These are phyloP conservation scores for Tachysurus fulvidraco DNA, from an alignment of 2,113 vertebrate species.

Conservation along the genomic window DNA sequence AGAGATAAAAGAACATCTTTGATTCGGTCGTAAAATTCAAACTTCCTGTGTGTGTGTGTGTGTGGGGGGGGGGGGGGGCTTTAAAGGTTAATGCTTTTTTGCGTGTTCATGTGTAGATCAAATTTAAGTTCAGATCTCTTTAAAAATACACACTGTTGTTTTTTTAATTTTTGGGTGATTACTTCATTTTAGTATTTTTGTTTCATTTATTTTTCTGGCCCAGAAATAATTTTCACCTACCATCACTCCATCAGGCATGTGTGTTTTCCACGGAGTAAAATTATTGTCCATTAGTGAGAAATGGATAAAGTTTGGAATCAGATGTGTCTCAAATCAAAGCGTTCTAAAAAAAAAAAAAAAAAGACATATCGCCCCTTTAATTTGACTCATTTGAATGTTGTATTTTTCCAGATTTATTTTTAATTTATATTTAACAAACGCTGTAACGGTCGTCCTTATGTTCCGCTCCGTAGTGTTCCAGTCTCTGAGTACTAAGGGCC, in stretches of 20 bases:
- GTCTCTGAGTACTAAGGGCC: conserved; percentile 68
- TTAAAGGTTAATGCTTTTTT: neutral
- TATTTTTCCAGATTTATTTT: neutral
- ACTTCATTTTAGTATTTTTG: neutral
- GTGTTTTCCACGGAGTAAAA: neutral
- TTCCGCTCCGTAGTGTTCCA: conserved; percentile 66
- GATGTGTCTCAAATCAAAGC: neutral
- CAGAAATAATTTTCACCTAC: neutral
- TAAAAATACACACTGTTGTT: neutral
- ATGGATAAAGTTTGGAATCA: neutral
- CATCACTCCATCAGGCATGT: neutral
- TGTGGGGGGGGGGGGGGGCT: neutral
- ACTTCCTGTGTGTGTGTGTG: neutral
- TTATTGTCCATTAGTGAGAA: neutral
- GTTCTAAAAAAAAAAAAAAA: neutral
- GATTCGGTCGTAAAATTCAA: neutral
- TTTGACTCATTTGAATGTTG: neutral
- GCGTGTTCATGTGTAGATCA: too few relatives aligned
- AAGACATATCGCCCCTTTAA: neutral
- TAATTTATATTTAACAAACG: neutral
- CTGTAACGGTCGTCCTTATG: neutral
- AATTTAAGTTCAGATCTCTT: neutral
- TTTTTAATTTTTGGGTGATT: neutral
- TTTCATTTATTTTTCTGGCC: neutral
- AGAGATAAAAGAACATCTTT: neutral